phyloP scores from a whole-genome alignment of 37 sponge, comb jelly and placozoan genomes.

The Diacarnus erythraeanus region DNA sequence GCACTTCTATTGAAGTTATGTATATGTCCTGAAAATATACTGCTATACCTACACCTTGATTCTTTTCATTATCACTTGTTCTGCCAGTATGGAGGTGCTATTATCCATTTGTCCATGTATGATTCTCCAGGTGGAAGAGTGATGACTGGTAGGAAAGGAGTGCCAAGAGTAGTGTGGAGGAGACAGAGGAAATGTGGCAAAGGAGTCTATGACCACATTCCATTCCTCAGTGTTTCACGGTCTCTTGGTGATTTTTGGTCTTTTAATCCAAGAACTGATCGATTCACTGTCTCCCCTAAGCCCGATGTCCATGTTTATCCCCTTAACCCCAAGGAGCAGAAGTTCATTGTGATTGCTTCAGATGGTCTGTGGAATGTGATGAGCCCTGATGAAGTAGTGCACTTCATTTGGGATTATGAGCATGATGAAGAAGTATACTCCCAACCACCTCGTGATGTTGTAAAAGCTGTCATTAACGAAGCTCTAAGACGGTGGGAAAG shows the following conservation, averaged over 20 bases:
- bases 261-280: constrained; percentile 49
- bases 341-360: constrained; percentile 77
- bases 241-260: constrained; percentile 96
- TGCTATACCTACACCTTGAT: too few species aligned
- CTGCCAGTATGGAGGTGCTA: too few species aligned
- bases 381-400: constrained; percentile 70
- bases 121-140: constrained; percentile 65
- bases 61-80: too few species aligned
- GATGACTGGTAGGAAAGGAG: constrained; percentile 52
- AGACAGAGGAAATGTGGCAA: constrained; percentile 30
- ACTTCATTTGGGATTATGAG: constrained; percentile 58
- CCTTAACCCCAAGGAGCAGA: constrained; percentile 51
- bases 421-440: constrained; percentile 14
- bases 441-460: constrained; percentile 50
- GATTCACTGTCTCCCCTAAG: constrained; percentile 85
- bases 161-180: constrained; percentile 89
- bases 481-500: constrained; percentile 65
- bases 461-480: constrained; percentile 66
- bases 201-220: constrained; percentile 65
- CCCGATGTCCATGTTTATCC: constrained; percentile 78
- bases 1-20: too few species aligned
- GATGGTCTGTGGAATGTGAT: constrained; percentile 93
- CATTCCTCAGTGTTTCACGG: constrained; percentile 92
- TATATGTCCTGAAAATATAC: too few species aligned
- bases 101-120: too few species aligned